phyloP scores from a whole-genome alignment of 2,888 invertebrate species.

The Cheilosia vulpina region DNA sequence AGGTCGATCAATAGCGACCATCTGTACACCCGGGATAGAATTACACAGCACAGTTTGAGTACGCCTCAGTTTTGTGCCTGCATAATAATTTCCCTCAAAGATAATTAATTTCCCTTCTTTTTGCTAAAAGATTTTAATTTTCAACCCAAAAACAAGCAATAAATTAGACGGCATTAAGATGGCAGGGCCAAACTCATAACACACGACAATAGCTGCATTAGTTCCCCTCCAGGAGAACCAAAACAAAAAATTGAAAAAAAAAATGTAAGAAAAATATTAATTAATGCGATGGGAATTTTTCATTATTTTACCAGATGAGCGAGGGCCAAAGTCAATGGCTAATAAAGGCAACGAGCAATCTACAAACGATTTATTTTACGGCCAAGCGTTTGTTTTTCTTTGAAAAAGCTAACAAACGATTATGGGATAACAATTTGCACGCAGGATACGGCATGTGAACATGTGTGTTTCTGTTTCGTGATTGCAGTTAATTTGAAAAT shows the following conservation, averaged over 20 bases:
- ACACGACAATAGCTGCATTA: background rate
- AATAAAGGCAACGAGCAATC: no score
- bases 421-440: constrained; percentile 13
- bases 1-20: no score
- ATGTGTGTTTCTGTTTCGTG: background rate
- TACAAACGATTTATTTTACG: background rate
- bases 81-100: background rate
- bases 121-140: background rate
- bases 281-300: constrained; percentile 62
- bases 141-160: background rate
- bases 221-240: background rate
- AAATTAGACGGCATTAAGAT: background rate
- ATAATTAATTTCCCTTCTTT: background rate
- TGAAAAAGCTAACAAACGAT: constrained; percentile 1
- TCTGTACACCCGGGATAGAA: no score
- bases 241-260: background rate
- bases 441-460: background rate
- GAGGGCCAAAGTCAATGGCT: background rate
- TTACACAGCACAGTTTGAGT: no score
- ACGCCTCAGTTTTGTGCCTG: no score
- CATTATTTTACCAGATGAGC: constrained; percentile 63
- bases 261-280: constrained; percentile 14
- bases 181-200: background rate
- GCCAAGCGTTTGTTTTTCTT: constrained; percentile 20
- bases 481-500: constrained; percentile 2